These are phyloP conservation scores for Drosophila lowei DNA, from an alignment of 1,140 invertebrate genomes.

Conservation along the genomic window DNA sequence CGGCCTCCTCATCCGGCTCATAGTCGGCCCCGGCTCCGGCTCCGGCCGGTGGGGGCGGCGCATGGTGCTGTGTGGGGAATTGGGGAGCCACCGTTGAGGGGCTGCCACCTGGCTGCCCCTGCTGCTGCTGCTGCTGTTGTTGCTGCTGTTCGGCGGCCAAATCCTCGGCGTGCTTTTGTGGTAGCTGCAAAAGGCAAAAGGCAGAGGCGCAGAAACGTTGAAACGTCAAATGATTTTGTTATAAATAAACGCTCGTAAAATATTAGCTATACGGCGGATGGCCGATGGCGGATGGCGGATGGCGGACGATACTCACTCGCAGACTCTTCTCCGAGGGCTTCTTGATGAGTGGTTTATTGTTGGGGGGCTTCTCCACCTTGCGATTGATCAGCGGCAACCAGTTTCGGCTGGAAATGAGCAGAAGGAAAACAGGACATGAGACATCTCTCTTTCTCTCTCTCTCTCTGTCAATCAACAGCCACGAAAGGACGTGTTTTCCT, in stretches of 20 bases:
- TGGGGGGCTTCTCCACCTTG: conserved; percentile 90
- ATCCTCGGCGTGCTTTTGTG: conserved; percentile 74
- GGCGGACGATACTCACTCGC: conserved; percentile 85
- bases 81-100: conserved; percentile 55
- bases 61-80: conserved; percentile 63
- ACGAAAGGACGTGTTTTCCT: conserved; percentile 15
- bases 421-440: not conserved
- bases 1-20: conserved; percentile 90
- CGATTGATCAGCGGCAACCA: conserved; percentile 95
- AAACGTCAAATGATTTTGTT: conserved; percentile 35
- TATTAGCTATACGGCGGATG: conserved; percentile 2
- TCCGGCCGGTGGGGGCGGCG: conserved; percentile 1
- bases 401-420: conserved; percentile 87
- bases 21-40: conserved; percentile 80
- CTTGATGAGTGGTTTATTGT: conserved; percentile 87
- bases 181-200: conserved; percentile 39
- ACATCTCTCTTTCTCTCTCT: conserved; percentile 2
- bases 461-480: no score
- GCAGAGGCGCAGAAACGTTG: not conserved
- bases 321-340: conserved; percentile 91
- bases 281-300: not conserved
- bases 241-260: conserved; percentile 66
- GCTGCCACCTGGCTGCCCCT: conserved; percentile 50
- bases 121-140: conserved; percentile 36
- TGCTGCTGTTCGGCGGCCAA: conserved; percentile 51